These are phyloP conservation scores for Emydocephalus ijimae DNA, from an alignment of 2,113 vertebrate genomes.

Conservation along the genomic window DNA sequence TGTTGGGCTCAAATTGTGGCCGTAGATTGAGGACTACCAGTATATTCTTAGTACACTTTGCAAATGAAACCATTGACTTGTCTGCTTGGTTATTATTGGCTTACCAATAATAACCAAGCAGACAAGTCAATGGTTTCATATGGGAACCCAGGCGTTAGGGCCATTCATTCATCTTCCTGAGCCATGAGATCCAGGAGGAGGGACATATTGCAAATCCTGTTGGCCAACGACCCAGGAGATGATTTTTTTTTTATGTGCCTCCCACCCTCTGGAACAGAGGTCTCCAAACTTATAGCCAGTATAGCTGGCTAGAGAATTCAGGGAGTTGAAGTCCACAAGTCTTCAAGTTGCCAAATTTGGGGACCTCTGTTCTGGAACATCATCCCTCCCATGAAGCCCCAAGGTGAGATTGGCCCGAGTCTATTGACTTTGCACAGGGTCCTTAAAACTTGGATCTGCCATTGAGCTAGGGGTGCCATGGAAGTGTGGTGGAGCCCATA, in stretches of 20 bases:
- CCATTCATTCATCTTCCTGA: background rate
- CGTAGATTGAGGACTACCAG: background rate
- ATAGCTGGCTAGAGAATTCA: no score
- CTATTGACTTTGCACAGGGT: background rate
- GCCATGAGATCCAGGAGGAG: background rate
- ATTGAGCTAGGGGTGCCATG: background rate
- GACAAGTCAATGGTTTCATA: no score
- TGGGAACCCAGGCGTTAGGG: background rate
- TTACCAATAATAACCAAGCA: no score
- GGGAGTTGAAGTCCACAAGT: no score
- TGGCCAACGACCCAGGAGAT: background rate
- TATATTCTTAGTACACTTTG: background rate
- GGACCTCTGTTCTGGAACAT: background rate
- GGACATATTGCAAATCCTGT: background rate
- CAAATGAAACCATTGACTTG: background rate
- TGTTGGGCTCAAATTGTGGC: background rate
- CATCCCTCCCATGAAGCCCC: background rate
- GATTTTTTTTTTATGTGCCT: background rate
- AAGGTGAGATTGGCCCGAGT: background rate
- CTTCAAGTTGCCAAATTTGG: no score
- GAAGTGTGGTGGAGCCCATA: background rate
- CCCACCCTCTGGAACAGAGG: background rate
- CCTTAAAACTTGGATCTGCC: background rate
- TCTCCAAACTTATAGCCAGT: no score
- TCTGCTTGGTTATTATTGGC: background rate